Conservation (phyloP, 2,888 invertebrate species). For the Ptychoptera albimana region DNA sequence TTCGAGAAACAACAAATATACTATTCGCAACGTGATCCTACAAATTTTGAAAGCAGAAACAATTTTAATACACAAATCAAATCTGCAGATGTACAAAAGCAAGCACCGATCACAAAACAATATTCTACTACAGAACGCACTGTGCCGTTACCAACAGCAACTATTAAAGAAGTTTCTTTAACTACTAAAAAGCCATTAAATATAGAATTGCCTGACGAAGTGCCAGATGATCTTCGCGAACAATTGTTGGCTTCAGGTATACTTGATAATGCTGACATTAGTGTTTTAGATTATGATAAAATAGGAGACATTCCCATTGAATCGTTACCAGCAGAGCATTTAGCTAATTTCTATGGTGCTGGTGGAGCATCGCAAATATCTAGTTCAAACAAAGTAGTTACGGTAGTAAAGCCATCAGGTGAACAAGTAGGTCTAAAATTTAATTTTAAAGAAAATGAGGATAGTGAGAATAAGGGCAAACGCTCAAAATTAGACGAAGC, state of each 20-base stretch:
- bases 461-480: conserved; percentile 35
- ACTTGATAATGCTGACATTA: conserved; percentile 73
- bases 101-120: neutral
- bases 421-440: conserved; percentile 33
- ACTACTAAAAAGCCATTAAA: conserved; percentile 27
- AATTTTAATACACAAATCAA: neutral
- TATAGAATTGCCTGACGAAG: conserved; percentile 64
- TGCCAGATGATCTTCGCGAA: conserved; percentile 70
- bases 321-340: conserved; percentile 67
- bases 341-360: conserved; percentile 74
- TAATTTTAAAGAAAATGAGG: conserved; percentile 34
- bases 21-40: conserved; percentile 7
- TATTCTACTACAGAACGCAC: neutral
- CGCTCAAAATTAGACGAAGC: neutral
- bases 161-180: conserved; percentile 6
- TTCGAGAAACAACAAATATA: conserved; percentile 16
- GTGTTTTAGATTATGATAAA: conserved; percentile 75
- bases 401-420: conserved; percentile 47
- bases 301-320: conserved; percentile 72
- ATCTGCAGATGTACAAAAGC: conserved; percentile 3
- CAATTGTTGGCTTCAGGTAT: conserved; percentile 74
- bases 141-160: conserved; percentile 16
- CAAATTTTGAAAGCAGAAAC: conserved; percentile 1
- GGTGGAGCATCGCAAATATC: conserved; percentile 61
- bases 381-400: conserved; percentile 50